Base-by-base conservation (phyloP, 2,888 invertebrate genomes). In the Ormyrus labotus region DNA sequence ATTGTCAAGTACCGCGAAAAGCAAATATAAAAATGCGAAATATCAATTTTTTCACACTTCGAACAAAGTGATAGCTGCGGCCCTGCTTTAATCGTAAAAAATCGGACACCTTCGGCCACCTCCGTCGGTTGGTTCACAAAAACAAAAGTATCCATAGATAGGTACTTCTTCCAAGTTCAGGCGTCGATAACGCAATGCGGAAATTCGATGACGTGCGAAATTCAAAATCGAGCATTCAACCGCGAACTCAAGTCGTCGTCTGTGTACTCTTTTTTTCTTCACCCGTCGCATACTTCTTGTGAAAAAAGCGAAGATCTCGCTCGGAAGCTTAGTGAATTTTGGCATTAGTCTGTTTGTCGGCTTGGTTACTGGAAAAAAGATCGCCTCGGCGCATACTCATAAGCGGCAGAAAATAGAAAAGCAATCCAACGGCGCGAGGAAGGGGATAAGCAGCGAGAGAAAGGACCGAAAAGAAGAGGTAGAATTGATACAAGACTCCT, bases 281-380 rank as follows among this genome's bases (percentile, higher is more conserved):
- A 13, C 51, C 48, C 48, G 13, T 0, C 53, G 55, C 34, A 34
- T 34, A 34, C 34, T 34, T 34, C 34, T 34, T 34, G 34, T 34
- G 48, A 69, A 75, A 65, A 75, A 60, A 65, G 73, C 34, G 34
- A 79, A 79, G 73, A 79, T 79, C 70, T 70, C 69, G 68, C 8
- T 5, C 45, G 9, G 13, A 10, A 51, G 63, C 67, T 67, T 81
- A 67, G 77, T 82, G 70, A 79, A 51, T 81, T 82, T 79, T 73
- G 47, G 48, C 68, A 67, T 11, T 57, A 76, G 61, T 67, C 60
- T 68, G 74, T 83, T 81, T 78, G 73, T 80, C 75, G 79, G 75
- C 81, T 81, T 82, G 78, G 78, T 78, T 69, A 81, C 79, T 71
- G 71, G 65, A 51, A 78, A 61, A 74, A 61, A 57, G 13, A 65